A percentile compares a stretch with the other conserved stretches of the same genome.
phyloP scores from a whole-genome alignment of 2,888 invertebrate species.

The Folsomia manolachei region DNA sequence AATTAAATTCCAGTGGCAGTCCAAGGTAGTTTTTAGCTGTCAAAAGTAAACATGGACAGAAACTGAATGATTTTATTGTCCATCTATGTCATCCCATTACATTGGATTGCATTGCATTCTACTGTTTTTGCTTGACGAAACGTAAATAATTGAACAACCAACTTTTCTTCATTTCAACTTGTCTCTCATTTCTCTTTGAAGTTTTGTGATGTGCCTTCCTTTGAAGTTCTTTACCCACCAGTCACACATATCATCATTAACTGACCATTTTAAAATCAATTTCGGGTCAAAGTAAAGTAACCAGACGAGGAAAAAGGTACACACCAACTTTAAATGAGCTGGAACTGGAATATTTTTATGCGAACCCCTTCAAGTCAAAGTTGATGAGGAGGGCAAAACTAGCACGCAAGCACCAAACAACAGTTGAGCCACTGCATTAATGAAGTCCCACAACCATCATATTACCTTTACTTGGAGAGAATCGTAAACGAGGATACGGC shows the following conservation, averaged over 20 bases:
- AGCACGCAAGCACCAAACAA: no score
- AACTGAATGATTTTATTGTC: slow-evolving; percentile 11
- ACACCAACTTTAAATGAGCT: background rate
- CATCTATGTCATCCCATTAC: no score
- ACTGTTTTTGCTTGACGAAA: slow-evolving; percentile 19
- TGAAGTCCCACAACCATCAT: background rate
- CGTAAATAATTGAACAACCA: slow-evolving; percentile 21
- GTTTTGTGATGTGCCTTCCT: no score
- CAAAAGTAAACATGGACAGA: slow-evolving; percentile 12
- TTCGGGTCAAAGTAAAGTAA: background rate
- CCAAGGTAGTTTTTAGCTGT: background rate
- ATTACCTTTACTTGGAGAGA: background rate
- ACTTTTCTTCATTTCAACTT: slow-evolving; percentile 21
- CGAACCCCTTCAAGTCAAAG: background rate
- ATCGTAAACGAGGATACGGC: slow-evolving; percentile 12
- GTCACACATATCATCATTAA: slow-evolving; percentile 14
- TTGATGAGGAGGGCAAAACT: background rate
- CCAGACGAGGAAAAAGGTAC: background rate
- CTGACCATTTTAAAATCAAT: slow-evolving; percentile 20
- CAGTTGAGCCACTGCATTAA: background rate
- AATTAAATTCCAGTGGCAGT: slow-evolving; percentile 9
- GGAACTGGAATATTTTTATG: background rate
- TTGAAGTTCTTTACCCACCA: background rate
- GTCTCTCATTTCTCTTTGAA: slow-evolving; percentile 18
- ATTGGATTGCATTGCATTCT: slow-evolving; percentile 15